Base-by-base conservation (phyloP, 1,140 invertebrate species). In the Halesus radiatus region DNA sequence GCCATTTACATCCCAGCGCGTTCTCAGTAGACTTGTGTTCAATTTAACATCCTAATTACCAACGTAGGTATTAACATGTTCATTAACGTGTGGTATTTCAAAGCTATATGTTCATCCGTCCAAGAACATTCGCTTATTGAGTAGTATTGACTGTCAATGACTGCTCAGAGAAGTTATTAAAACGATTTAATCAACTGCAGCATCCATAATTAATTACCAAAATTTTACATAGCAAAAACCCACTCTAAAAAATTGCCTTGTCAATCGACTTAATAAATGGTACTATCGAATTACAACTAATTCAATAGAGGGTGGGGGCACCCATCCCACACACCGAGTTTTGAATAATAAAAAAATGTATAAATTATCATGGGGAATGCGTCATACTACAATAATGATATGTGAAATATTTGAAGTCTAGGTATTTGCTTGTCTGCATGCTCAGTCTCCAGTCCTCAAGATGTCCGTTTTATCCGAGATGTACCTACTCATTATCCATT, bases 401-500 rank as follows among this genome's bases (percentile, higher is more conserved):
- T 18, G 54, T 56, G 54, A 56, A 56, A 56, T 56, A 20, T 56
- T 56, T 56, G 5, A 56, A 56, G 54, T 56, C 3, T 10, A 3
- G 16, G 54, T 56, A 18, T 56, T 18, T 56, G 5, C 4, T 18
- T 22, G 54, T 56, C 20, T 18, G 54, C 37, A 45, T 45, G n/a
- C 54, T 56, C 54, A 22, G 54, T 56, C 54, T n/a, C n/a, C 8
- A 45, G 8, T 45, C 10, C 37, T 13, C 37, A 4, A 66, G 10
- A 26, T 32, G 62, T 66, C 22, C 29, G 62, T 26, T 26, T 29
- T 66, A 52, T 70, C n/a, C 54, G 74, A 74, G 72, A 26, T 50
- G 54, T 50, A n/a, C n/a, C n/a, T n/a, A 62, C 74, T 74, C 60
- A 76, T 76, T 76, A 76, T 56, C 79, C 79, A 76, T 76, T 76